phyloP scores from a whole-genome alignment of 2,888 invertebrate genomes.

The Agrochola circellaris region DNA sequence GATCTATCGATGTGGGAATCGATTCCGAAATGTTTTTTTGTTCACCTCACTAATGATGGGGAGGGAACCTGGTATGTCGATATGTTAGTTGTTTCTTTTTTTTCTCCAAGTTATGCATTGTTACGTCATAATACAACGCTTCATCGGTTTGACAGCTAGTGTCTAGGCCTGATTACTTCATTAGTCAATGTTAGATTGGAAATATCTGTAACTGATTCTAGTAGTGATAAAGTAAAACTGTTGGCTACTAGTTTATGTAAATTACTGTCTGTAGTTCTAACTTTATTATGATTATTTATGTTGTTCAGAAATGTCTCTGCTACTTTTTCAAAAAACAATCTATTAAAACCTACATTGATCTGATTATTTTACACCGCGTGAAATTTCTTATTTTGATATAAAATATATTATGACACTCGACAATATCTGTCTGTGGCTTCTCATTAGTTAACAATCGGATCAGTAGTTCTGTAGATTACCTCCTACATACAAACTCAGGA shows the following conservation, averaged over 20 bases:
- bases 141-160: conserved; percentile 58
- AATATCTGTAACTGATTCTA: conserved; percentile 47
- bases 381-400: not conserved
- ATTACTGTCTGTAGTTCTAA: conserved; percentile 32
- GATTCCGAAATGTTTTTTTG: conserved; percentile 70
- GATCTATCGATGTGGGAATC: conserved; percentile 73
- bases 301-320: conserved; percentile 2
- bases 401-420: too few species aligned
- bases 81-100: conserved; percentile 41
- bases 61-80: conserved; percentile 59
- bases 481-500: not conserved
- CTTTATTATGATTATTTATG: conserved; percentile 14
- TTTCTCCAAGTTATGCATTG: conserved; percentile 53
- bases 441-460: too few species aligned
- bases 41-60: conserved; percentile 54
- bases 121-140: conserved; percentile 60
- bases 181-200: conserved; percentile 46
- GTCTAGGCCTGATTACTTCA: conserved; percentile 58
- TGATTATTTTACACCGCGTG: not conserved
- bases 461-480: too few species aligned
- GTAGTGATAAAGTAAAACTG: conserved; percentile 34
- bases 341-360: not conserved
- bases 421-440: too few species aligned
- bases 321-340: not conserved
- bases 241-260: conserved; percentile 48